Evolutionary conservation across 1,140 invertebrate species (phyloP).

Genomic region (Hypothenemus hampei): DNA sequence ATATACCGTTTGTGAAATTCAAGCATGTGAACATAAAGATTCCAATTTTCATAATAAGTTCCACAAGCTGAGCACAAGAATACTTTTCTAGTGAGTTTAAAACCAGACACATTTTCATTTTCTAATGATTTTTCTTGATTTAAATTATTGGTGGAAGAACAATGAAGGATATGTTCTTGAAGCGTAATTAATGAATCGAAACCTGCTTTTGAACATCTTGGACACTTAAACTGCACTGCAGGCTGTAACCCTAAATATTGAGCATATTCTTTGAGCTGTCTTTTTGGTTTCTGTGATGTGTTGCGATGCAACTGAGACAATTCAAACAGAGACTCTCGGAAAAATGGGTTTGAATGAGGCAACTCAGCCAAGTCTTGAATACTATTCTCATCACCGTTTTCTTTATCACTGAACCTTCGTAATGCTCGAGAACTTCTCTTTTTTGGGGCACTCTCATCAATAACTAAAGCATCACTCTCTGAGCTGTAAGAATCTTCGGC

Average conservation of each 20-base stretch:
- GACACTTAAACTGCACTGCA: constrained; percentile 62
- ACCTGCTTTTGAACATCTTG: constrained; percentile 58
- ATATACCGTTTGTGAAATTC: constrained; percentile 71
- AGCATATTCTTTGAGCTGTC: constrained; percentile 58
- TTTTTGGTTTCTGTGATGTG: constrained; percentile 30
- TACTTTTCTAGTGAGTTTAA: constrained; percentile 65
- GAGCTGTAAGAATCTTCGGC: constrained; percentile 37
- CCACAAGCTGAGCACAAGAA: constrained; percentile 72
- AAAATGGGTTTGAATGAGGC: constrained; percentile 43
- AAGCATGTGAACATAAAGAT: constrained; percentile 74
- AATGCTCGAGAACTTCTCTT: constrained; percentile 19
- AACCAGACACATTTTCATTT: constrained; percentile 44
- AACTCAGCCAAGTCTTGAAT: no score
- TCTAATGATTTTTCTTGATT: constrained; percentile 45
- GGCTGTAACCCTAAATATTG: constrained; percentile 67
- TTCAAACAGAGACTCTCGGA: constrained; percentile 43
- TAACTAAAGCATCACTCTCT: constrained; percentile 41
- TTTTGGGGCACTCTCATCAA: constrained; percentile 42
- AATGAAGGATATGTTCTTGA: constrained; percentile 56
- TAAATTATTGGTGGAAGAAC: constrained; percentile 48
- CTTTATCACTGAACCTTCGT: constrained; percentile 1
- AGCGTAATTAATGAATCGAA: constrained; percentile 55
- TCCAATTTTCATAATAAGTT: constrained; percentile 78
- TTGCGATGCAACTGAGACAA: constrained; percentile 36
- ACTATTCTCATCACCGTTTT: neutral